Conservation (phyloP, 2,113 vertebrate genomes). For the Bubalus kerabau region DNA sequence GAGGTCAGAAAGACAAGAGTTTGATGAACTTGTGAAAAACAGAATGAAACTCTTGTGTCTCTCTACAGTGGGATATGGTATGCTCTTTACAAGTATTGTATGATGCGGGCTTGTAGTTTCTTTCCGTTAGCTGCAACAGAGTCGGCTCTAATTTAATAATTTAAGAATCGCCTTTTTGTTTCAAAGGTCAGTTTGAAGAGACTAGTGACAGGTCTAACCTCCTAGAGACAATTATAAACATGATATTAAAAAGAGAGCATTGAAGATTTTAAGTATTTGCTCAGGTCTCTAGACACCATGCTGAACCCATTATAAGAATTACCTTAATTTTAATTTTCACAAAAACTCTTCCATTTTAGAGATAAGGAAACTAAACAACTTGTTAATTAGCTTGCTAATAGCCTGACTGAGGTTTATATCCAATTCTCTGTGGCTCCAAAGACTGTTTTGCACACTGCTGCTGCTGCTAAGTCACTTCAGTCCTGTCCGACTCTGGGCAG, state of each 20-base stretch:
- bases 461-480: no score
- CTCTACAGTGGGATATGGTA: conserved; percentile 92
- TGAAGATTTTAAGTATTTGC: neutral
- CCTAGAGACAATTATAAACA: neutral
- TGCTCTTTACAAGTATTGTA: neutral
- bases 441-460: neutral
- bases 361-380: neutral
- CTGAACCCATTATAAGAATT: neutral
- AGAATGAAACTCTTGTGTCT: conserved; percentile 96
- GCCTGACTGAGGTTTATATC: neutral
- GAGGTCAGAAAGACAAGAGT: conserved; percentile 93
- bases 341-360: neutral
- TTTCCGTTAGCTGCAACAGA: neutral
- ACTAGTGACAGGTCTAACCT: neutral
- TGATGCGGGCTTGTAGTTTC: neutral
- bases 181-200: neutral
- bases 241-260: neutral
- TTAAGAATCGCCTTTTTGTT: neutral
- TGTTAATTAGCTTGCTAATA: neutral
- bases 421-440: neutral
- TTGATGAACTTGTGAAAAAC: conserved; percentile 93
- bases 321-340: neutral
- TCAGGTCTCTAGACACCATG: neutral
- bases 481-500: no score
- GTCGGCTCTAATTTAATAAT: neutral